phyloP scores from a whole-genome alignment of 2,797 vertebrate species.

The Bradypodion pumilum region DNA sequence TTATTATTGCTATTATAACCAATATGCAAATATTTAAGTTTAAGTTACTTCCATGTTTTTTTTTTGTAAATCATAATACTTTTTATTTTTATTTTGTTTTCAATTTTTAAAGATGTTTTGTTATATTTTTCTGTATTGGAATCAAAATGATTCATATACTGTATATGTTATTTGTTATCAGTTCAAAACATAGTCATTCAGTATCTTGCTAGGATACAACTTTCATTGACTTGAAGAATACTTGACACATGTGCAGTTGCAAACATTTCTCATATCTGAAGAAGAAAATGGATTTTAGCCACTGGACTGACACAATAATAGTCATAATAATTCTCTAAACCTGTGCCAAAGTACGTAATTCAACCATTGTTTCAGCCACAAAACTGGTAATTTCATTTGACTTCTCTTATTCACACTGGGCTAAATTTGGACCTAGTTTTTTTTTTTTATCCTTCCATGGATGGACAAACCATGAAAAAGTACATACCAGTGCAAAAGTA shows the following conservation, averaged over 20 bases:
- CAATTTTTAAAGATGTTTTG: constrained; percentile 16
- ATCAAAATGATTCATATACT: constrained; percentile 5
- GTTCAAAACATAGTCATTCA: background rate
- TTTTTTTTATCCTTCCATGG: no score
- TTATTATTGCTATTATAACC: no score
- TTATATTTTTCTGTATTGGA: constrained; percentile 20
- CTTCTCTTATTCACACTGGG: background rate
- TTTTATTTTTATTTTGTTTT: constrained; percentile 10
- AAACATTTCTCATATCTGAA: constrained; percentile 44
- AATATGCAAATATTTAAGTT: no score
- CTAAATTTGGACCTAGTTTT: background rate
- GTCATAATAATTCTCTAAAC: accelerated
- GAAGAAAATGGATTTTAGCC: background rate
- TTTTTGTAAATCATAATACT: constrained; percentile 42
- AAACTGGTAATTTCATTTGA: background rate
- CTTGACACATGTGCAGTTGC: background rate
- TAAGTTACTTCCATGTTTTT: constrained; percentile 46
- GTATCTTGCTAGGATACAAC: constrained; percentile 17
- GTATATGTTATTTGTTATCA: constrained; percentile 13
- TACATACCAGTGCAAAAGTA: no score
- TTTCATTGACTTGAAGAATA: background rate
- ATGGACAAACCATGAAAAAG: no score
- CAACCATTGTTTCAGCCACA: background rate
- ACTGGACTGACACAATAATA: background rate
- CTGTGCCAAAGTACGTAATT: background rate